Base-by-base conservation (phyloP, 2,888 invertebrate genomes). In the Mellilla xanthometata region DNA sequence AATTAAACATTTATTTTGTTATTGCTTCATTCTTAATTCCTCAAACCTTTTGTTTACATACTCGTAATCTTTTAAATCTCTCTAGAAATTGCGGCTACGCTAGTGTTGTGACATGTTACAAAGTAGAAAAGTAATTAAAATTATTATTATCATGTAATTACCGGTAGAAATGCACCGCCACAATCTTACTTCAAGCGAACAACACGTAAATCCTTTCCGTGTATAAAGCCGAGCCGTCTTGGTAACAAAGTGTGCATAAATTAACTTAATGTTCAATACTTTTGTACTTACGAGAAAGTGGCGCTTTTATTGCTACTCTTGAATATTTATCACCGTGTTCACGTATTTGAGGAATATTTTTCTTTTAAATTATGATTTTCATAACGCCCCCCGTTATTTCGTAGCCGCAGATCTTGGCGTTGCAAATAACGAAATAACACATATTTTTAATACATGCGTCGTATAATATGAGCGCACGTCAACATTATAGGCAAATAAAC, bases 191-290 rank as follows among this genome's bases (percentile, higher is more conserved):
- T 74, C 63, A 33, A 41, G 29, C 38, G 41, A 39, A 41, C 38
- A 38, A 72, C 75, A 76, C 67, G 72, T 74, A 79, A 83, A 80
- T 79, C 78, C 81, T 71, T 69, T 69, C 68, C 72, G 69, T 71
- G 74, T 69, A 67, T 67, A 69, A 63, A 69, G 28, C 68, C 67
- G 15, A 70, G 65, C 73, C 70, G 70, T 73, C 73, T 71, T 69
- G 72, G 78, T 75, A 79, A 81, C 83, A 80, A 82, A 84, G 82
- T 78, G 78, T 77, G 85, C 84, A 87, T 86, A 86, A 87, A 87
- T 87, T 86, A 85, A 78, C 70, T 84, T 83, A 84, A 85, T 83
- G 83, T 83, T 80, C 83, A 82, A 85, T 86, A 84, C 81, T 84
- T 85, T 84, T 71, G 81, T 84, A 83, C 84, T 86, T 81, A 83